Conservation (phyloP, 2,888 invertebrate genomes). For the Dryobota labecula region DNA sequence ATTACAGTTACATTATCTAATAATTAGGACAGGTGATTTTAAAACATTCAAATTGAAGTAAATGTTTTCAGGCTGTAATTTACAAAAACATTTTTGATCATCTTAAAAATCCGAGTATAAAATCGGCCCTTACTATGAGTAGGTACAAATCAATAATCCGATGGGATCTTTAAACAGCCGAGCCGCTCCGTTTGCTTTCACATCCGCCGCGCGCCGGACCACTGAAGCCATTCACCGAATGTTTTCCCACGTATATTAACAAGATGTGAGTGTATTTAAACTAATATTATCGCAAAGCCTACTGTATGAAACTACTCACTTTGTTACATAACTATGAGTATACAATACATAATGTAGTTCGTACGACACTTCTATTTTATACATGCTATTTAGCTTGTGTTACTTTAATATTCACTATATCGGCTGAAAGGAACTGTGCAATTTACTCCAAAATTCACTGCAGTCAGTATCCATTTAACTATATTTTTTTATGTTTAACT, state of each 20-base stretch:
- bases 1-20: background rate
- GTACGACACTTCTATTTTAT: slow-evolving; percentile 2
- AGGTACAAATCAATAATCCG: background rate
- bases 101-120: background rate
- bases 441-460: background rate
- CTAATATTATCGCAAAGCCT: slow-evolving; percentile 42
- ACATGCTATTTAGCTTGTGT: background rate
- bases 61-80: background rate
- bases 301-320: slow-evolving; percentile 13
- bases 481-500: background rate
- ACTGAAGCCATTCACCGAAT: too few relatives aligned
- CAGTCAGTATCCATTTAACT: background rate
- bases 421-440: slow-evolving; percentile 7
- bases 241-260: slow-evolving; percentile 22
- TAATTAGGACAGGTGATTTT: background rate
- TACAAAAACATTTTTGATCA: background rate
- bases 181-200: background rate
- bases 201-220: background rate
- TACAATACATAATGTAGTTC: background rate
- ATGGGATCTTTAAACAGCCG: background rate
- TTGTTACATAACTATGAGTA: background rate
- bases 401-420: slow-evolving; percentile 4
- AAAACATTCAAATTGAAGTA: background rate
- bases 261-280: slow-evolving; percentile 42
- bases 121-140: background rate